Evolutionary conservation across 2,113 vertebrate species (phyloP).

Genomic region (Mystacornis crossleyi): DNA sequence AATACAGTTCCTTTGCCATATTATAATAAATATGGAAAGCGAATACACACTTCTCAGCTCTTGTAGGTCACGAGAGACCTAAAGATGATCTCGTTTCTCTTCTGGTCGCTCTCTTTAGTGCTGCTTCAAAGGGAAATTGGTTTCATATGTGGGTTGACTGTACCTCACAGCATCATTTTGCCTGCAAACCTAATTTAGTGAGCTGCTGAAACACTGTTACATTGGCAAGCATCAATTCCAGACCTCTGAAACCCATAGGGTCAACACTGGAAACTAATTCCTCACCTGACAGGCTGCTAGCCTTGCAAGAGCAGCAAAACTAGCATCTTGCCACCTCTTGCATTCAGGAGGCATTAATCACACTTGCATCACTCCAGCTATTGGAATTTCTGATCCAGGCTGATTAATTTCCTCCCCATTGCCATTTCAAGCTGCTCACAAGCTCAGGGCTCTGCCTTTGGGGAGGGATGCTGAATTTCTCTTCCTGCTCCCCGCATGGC

Average conservation of each 20-base stretch:
- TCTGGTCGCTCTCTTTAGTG: constrained; percentile 18
- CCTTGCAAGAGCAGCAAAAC: constrained; percentile 35
- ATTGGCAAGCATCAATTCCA: constrained; percentile 40
- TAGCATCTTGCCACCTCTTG: constrained; percentile 28
- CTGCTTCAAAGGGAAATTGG: constrained; percentile 53
- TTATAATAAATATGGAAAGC: constrained; percentile 37
- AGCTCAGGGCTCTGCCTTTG: background rate
- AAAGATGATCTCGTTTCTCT: constrained; percentile 51
- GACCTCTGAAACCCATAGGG: constrained; percentile 18
- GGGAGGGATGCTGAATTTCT: background rate
- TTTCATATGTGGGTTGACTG: constrained; percentile 56
- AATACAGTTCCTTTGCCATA: background rate
- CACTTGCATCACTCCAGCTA: constrained; percentile 3
- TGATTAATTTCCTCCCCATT: constrained; percentile 50
- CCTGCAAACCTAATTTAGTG: constrained; percentile 55
- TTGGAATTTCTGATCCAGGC: constrained; percentile 43
- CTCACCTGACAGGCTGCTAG: constrained; percentile 21
- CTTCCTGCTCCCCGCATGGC: background rate
- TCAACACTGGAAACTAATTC: constrained; percentile 10
- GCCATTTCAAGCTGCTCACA: background rate
- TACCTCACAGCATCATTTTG: constrained; percentile 15
- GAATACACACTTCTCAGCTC: constrained; percentile 7
- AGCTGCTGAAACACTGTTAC: constrained; percentile 37
- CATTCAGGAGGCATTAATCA: constrained; percentile 58
- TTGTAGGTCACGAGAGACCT: constrained; percentile 21